Conservation (phyloP, 2,113 vertebrate species). For the Chaetodon auriga region DNA sequence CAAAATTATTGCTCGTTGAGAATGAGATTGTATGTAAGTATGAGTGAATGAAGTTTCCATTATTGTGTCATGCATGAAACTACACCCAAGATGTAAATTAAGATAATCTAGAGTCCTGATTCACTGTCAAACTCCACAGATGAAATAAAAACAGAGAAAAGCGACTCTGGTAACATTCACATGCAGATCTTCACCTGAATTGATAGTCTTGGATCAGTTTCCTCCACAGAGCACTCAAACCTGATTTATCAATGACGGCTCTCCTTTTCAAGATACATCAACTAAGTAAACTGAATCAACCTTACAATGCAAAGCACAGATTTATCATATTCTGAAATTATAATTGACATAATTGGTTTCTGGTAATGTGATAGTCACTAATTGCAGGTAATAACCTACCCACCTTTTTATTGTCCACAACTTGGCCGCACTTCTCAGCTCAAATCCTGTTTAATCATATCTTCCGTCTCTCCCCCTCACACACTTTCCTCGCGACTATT, state of each 20-base stretch:
- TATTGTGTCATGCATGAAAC: background rate
- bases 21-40: background rate
- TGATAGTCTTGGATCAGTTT: background rate
- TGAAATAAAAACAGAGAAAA: too few relatives aligned
- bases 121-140: background rate
- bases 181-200: background rate
- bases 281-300: background rate
- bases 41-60: background rate
- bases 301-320: background rate
- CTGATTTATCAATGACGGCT: background rate
- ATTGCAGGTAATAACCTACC: background rate
- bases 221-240: background rate
- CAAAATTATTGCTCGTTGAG: background rate
- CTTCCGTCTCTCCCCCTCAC: background rate
- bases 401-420: slow-evolving; percentile 6
- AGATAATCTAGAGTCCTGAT: background rate
- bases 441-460: background rate
- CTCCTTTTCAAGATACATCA: background rate
- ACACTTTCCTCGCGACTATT: background rate
- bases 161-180: too few relatives aligned
- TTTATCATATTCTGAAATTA: background rate
- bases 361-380: background rate
- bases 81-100: background rate
- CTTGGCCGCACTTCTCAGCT: background rate
- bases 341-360: background rate